Conservation (phyloP, 1,140 invertebrate genomes). For the Drosophila neocordata region DNA sequence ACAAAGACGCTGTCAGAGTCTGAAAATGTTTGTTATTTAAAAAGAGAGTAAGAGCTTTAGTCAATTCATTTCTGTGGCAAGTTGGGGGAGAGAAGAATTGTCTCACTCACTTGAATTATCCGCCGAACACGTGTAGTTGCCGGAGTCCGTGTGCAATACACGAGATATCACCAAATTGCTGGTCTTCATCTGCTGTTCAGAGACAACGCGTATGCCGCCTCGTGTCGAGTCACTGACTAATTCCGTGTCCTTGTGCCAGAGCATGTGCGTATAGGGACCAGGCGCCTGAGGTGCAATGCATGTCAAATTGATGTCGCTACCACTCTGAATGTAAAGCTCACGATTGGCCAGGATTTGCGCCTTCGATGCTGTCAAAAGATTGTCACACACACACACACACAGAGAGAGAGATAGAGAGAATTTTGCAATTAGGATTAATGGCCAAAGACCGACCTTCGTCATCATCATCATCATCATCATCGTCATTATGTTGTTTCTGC, state of each 20-base stretch:
- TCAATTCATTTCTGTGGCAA: no score
- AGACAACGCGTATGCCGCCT: slow-evolving; percentile 92
- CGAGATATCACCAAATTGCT: slow-evolving; percentile 92
- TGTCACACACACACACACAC: slow-evolving; percentile 11
- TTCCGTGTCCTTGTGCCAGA: slow-evolving; percentile 94
- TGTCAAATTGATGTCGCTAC: slow-evolving; percentile 95
- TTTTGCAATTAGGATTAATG: slow-evolving; percentile 35
- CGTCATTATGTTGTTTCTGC: neutral
- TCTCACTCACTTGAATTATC: slow-evolving; percentile 85
- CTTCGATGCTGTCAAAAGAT: slow-evolving; percentile 89
- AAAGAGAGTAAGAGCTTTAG: neutral
- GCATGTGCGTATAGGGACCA: slow-evolving; percentile 94
- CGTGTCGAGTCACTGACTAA: slow-evolving; percentile 94
- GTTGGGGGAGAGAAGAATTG: no score
- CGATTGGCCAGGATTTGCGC: slow-evolving; percentile 93
- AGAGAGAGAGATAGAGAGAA: no score
- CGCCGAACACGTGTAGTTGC: slow-evolving; percentile 94
- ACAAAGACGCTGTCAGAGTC: slow-evolving; percentile 84
- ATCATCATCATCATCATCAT: slow-evolving; percentile 1
- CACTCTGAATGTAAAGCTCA: slow-evolving; percentile 93
- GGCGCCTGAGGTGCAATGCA: slow-evolving; percentile 93
- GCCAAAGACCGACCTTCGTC: slow-evolving; percentile 9
- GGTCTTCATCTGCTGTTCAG: slow-evolving; percentile 92
- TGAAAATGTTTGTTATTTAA: slow-evolving; percentile 29
- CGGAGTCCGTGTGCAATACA: slow-evolving; percentile 90